Percentiles rank a stretch among this genome's conserved stretches.
Conservation (phyloP, 1,140 invertebrate genomes). For the Drosophila pseudoobscura region DNA sequence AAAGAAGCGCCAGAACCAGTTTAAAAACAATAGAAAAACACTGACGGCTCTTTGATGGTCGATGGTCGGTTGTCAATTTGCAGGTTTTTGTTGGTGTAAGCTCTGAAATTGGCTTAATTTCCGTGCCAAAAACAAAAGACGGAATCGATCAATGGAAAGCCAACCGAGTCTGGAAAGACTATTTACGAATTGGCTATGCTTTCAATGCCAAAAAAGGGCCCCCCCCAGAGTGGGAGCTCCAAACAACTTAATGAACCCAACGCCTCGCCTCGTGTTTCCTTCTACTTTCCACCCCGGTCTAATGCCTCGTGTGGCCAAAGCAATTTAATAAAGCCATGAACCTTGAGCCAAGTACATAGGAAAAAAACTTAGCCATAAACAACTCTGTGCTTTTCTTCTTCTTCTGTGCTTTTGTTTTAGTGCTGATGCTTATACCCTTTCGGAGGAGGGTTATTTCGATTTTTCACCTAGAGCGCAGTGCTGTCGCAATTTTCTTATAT, state of each 20-base stretch:
- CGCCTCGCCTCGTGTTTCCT: neutral
- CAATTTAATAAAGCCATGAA: constrained; percentile 80
- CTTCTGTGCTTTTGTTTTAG: constrained; percentile 5
- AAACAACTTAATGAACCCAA: constrained; percentile 51
- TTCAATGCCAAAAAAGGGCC: constrained; percentile 69
- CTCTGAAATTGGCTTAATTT: constrained; percentile 69
- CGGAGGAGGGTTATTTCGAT: no score
- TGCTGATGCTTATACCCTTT: no score
- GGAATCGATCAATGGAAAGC: constrained; percentile 56
- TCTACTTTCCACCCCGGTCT: neutral
- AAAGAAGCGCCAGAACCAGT: constrained; percentile 45
- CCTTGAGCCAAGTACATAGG: constrained; percentile 71
- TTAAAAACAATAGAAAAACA: constrained; percentile 20
- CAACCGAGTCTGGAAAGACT: constrained; percentile 28
- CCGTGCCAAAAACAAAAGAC: constrained; percentile 46
- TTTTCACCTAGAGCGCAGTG: no score
- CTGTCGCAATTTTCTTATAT: constrained; percentile 4
- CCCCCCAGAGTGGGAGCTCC: constrained; percentile 47
- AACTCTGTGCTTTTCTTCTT: constrained; percentile 5
- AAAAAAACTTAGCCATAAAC: constrained; percentile 63
- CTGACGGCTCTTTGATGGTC: constrained; percentile 33
- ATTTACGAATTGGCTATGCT: constrained; percentile 73
- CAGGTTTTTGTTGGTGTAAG: constrained; percentile 39
- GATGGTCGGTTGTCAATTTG: constrained; percentile 30
- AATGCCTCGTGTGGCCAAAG: constrained; percentile 51